Evolutionary conservation across 1,140 invertebrate species (phyloP).

Genomic region (Pseudomyrmex pallidus): DNA sequence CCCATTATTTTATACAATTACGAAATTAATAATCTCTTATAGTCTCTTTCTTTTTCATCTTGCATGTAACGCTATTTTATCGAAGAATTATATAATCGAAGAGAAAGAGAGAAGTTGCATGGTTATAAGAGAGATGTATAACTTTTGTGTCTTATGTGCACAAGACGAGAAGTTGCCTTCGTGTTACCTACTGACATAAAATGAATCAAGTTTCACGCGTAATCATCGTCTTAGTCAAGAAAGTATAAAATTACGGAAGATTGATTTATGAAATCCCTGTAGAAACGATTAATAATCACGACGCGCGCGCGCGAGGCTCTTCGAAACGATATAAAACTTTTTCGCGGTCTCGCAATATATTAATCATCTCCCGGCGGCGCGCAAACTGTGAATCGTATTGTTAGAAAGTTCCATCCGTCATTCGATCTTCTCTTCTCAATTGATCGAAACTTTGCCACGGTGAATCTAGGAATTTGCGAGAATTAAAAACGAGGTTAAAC

Average conservation of each 20-base stretch:
- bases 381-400: constrained; percentile 47
- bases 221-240: constrained; percentile 22
- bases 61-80: not conserved
- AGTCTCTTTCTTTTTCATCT: no score
- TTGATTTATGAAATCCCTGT: constrained; percentile 52
- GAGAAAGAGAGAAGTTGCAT: not conserved
- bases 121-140: not conserved
- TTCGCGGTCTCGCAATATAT: constrained; percentile 16
- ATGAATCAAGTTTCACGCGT: constrained; percentile 38
- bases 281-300: constrained; percentile 44
- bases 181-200: not conserved
- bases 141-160: constrained; percentile 2
- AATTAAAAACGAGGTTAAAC: constrained; percentile 43
- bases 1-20: not conserved
- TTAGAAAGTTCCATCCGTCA: constrained; percentile 51
- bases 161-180: constrained; percentile 19
- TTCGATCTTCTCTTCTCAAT: not conserved
- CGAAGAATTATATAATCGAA: not conserved
- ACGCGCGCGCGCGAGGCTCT: not conserved
- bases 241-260: constrained; percentile 20
- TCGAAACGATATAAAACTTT: constrained; percentile 43
- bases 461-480: constrained; percentile 36
- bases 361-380: constrained; percentile 38
- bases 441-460: constrained; percentile 25
- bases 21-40: no score